phyloP scores from a whole-genome alignment of 1,140 invertebrate species.

The Elymnias hypermnestra region DNA sequence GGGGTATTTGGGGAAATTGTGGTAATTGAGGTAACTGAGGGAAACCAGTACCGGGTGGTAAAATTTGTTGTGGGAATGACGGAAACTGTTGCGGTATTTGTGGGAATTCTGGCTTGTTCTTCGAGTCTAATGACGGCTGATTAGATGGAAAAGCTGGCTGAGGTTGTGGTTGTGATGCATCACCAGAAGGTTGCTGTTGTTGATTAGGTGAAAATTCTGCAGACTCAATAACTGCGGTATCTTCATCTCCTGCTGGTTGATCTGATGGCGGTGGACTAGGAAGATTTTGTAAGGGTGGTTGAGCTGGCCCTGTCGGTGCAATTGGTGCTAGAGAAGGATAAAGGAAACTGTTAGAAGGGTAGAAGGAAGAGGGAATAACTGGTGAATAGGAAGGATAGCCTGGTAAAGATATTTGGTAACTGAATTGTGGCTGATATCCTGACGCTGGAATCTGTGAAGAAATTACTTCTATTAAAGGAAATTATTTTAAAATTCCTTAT shows the following conservation, averaged over 20 bases:
- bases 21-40: conserved; percentile 22
- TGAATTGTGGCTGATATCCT: conserved; percentile 38
- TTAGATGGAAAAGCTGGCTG: conserved; percentile 2
- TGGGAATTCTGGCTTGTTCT: conserved; percentile 22
- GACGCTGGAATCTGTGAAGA: conserved; percentile 39
- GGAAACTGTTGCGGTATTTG: conserved; percentile 27
- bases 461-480: conserved; percentile 9
- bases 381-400: conserved; percentile 30
- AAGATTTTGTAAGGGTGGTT: conserved; percentile 5
- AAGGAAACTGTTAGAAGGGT: conserved; percentile 27
- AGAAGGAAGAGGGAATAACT: conserved; percentile 30
- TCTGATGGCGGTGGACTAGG: conserved; percentile 19
- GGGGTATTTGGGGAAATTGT: conserved; percentile 19
- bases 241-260: conserved; percentile 45
- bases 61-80: conserved; percentile 18
- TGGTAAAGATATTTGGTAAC: conserved; percentile 33
- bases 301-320: conserved; percentile 1
- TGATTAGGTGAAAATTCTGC: conserved; percentile 40
- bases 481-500: too few relatives aligned
- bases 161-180: conserved; percentile 5
- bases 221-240: conserved; percentile 57
- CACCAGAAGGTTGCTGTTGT: conserved; percentile 23
- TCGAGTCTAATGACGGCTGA: conserved; percentile 20
- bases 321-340: conserved; percentile 23
- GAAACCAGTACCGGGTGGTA: not conserved